Evolutionary conservation across 2,888 invertebrate species (phyloP), one percentile per base, ranked within the genome.

Genomic region (Lepeophtheirus nordmannii): DNA sequence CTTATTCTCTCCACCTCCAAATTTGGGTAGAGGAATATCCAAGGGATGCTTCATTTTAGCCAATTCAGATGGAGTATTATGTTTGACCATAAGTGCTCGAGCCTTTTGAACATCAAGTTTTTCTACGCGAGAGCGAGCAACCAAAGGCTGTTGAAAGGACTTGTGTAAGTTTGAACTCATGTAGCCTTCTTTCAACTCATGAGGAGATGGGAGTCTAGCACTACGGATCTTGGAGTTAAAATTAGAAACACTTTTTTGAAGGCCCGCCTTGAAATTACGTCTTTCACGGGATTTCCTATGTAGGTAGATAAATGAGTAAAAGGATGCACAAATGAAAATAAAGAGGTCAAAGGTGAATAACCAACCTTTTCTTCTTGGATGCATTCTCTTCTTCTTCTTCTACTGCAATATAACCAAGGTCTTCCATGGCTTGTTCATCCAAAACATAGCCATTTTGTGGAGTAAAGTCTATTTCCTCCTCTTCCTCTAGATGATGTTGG

Each of bases 1-100:
- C 60, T 60, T 60, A n/a, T 38, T 60, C 22, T 38, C 37, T 3
- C 39, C 39, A 23, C 39, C 39, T 17, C 60, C 39, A 38, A 60
- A 60, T 37, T 63, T 63, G 9, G 63, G 63, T 20, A 63, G 17
- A 56, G 63, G 63, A 56, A 63, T 63, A 53, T 63, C 63, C 14
- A 63, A 56, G 20, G 63, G 63, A 20, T 63, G 63, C 12, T 20
- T 23, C 17, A 63, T 11, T 23, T 46, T 10, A 12, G 37, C 56
- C 56, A 63, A 37, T 30, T 63, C 63, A 17, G 63, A 46, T 12
- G 63, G 63, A 56, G 63, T 63, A 10, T 63, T 63, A 14, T 53
- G 14, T n/a, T 63, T 56, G 53, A 56, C 38, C 30, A 56, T 20
- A 1, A 56, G 46, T 22, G 41, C 56, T 53, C 63, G 46, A 20